These are phyloP conservation scores for Drosophila neocordata DNA, from an alignment of 1,140 invertebrate genomes.

Conservation along the genomic window DNA sequence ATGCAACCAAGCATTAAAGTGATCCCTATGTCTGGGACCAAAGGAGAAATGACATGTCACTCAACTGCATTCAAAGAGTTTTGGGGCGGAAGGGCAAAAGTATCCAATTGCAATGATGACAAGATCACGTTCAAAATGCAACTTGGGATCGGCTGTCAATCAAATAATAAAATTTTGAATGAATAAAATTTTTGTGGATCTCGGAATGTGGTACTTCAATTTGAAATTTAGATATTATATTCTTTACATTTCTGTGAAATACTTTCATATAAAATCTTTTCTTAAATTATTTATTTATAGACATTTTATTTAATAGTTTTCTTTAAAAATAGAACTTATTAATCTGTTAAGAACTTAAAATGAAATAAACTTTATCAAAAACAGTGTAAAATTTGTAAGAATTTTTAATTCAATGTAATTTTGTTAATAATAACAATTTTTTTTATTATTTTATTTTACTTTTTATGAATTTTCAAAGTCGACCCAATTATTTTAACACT, in stretches of 20 bases:
- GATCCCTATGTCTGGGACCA: slow-evolving; percentile 34
- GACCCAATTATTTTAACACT: not conserved
- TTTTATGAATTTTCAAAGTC: not conserved
- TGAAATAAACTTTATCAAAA: too few relatives aligned
- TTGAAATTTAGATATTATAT: slow-evolving; percentile 12
- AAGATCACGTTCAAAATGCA: slow-evolving; percentile 76
- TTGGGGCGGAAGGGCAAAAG: slow-evolving; percentile 32
- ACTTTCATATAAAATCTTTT: too few relatives aligned
- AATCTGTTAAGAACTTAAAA: too few relatives aligned
- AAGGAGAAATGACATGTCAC: slow-evolving; percentile 35
- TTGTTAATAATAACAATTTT: not conserved
- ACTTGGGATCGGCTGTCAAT: slow-evolving; percentile 67
- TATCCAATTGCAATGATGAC: slow-evolving; percentile 74
- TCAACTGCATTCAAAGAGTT: slow-evolving; percentile 3
- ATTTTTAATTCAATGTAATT: too few relatives aligned
- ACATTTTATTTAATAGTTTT: too few relatives aligned
- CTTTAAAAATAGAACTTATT: too few relatives aligned
- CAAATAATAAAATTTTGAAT: slow-evolving; percentile 43
- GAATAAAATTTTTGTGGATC: slow-evolving; percentile 49
- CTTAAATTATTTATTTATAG: too few relatives aligned
- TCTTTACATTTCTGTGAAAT: too few relatives aligned
- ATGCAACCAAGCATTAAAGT: slow-evolving; percentile 44
- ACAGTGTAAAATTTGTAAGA: too few relatives aligned
- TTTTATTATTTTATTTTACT: not conserved
- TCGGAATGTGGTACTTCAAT: slow-evolving; percentile 30